Percentiles rank a stretch among this genome's conserved stretches.
Conservation (phyloP, 1,140 invertebrate genomes). For the Euglossa dilemma region DNA sequence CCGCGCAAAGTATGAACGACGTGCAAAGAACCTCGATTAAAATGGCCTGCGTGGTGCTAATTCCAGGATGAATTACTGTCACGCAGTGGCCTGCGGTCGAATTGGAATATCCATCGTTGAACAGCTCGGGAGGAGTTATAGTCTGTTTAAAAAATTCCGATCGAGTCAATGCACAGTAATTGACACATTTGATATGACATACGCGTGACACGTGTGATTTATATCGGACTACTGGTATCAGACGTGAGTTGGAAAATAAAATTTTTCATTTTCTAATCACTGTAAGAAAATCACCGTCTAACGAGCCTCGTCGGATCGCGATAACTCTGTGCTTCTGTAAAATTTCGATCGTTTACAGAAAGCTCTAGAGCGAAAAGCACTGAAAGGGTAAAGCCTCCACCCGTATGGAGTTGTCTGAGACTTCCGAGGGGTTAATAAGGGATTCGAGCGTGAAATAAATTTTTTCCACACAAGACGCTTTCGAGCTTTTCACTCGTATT, state of each 20-base stretch:
- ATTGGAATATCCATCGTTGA: conserved; percentile 64
- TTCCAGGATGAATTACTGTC: conserved; percentile 83
- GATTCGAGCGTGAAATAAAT: too few relatives aligned
- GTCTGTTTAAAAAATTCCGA: conserved; percentile 58
- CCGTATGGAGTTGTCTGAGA: too few relatives aligned
- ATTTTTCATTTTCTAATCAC: background rate
- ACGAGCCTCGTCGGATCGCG: too few relatives aligned
- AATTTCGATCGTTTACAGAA: too few relatives aligned
- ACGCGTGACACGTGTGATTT: background rate
- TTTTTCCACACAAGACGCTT: too few relatives aligned
- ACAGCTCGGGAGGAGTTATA: conserved; percentile 80
- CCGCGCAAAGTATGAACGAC: conserved; percentile 84
- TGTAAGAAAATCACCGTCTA: too few relatives aligned
- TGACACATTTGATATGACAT: background rate
- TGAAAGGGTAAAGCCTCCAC: too few relatives aligned
- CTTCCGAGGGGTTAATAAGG: too few relatives aligned
- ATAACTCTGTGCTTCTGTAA: too few relatives aligned
- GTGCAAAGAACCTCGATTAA: conserved; percentile 85
- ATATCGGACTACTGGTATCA: background rate
- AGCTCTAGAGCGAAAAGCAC: too few relatives aligned
- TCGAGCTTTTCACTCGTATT: too few relatives aligned
- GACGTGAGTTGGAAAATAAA: background rate
- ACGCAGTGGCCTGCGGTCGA: conserved; percentile 82
- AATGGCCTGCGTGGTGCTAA: conserved; percentile 80
- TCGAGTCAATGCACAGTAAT: too few relatives aligned